phyloP scores from a whole-genome alignment of 2,797 vertebrate genomes.

The Nannoperca australis region DNA sequence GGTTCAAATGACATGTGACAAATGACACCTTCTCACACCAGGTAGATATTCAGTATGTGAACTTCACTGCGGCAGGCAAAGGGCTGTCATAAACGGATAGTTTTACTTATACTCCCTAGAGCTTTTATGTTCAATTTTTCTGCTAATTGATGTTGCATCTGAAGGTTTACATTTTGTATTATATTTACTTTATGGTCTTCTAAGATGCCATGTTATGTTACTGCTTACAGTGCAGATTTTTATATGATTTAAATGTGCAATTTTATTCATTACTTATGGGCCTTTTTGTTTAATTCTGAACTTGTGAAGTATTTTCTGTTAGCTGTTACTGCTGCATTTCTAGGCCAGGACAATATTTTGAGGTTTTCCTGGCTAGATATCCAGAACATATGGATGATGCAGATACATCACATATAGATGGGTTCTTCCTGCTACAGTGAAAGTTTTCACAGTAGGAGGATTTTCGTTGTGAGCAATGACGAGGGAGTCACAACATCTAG shows the following conservation, averaged over 20 bases:
- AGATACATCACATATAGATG: not conserved
- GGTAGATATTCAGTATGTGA: not conserved
- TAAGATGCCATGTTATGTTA: not conserved
- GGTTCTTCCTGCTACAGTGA: conserved; percentile 7
- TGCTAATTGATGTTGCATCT: not conserved
- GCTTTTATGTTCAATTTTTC: not conserved
- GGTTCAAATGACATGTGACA: conserved; percentile 4
- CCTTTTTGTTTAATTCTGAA: not conserved
- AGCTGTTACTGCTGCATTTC: not conserved
- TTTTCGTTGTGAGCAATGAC: not conserved
- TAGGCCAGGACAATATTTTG: not conserved
- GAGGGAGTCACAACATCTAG: conserved; percentile 8
- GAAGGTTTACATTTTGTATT: not conserved
- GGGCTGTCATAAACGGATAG: not conserved
- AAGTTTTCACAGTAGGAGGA: not conserved
- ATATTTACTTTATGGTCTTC: not conserved
- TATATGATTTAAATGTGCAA: not conserved
- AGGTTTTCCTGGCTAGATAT: not conserved
- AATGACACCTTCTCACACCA: not conserved
- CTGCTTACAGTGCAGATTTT: not conserved
- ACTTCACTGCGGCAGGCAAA: not conserved
- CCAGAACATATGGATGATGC: conserved; percentile 1
- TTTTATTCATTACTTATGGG: not conserved
- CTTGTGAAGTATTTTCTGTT: not conserved
- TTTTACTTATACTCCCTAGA: not conserved